A percentile compares a stretch with the other conserved stretches of the same genome.
phyloP scores from a whole-genome alignment of 2,888 invertebrate genomes.

The Tetramorium bicarinatum region DNA sequence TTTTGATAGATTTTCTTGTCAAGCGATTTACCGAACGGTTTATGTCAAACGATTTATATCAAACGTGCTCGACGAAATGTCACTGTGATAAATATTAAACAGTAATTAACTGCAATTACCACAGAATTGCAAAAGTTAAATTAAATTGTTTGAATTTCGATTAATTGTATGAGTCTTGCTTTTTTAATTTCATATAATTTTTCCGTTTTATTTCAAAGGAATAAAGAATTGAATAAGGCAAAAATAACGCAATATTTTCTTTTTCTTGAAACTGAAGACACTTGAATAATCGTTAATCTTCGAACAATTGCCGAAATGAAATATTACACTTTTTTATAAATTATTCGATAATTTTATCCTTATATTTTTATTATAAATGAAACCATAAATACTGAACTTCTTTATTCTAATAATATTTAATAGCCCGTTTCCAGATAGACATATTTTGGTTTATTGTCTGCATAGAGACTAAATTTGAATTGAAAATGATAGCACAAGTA shows the following conservation, averaged over 20 bases:
- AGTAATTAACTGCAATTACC: slow-evolving; percentile 9
- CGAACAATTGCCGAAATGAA: neutral
- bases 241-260: neutral
- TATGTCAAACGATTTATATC: slow-evolving; percentile 16
- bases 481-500: too few relatives aligned
- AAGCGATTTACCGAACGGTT: slow-evolving; percentile 60
- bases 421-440: neutral
- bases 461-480: too few relatives aligned
- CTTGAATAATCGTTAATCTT: neutral
- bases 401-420: neutral
- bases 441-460: too few relatives aligned
- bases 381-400: neutral
- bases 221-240: neutral
- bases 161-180: neutral
- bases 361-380: neutral
- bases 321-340: slow-evolving; percentile 1
- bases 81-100: slow-evolving; percentile 13
- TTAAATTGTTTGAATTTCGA: neutral
- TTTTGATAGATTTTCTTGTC: slow-evolving; percentile 68
- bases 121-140: neutral
- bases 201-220: neutral
- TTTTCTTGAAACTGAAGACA: neutral
- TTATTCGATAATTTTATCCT: neutral
- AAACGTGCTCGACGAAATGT: slow-evolving; percentile 8
- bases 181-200: neutral